Base-by-base conservation (phyloP, 2,797 vertebrate species). In the Nyctibius grandis region DNA sequence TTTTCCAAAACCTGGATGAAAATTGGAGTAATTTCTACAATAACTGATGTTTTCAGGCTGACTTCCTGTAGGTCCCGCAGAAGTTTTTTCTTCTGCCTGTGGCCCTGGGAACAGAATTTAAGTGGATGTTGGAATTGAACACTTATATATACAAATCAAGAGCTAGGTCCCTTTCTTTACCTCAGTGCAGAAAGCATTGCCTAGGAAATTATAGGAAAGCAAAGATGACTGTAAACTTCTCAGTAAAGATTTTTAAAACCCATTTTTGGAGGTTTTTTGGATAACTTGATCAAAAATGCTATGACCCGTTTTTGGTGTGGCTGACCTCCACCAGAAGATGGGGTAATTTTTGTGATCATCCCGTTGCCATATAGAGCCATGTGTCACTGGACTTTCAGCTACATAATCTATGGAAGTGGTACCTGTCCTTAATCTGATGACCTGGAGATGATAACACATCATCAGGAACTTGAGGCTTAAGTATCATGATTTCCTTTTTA, bases 351-450 rank as follows among this genome's bases (percentile, higher is more conserved):
- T 85, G 9, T 51, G 28, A 36, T 68, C 19, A n/a, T 10, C 5
- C 12, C 8, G 4, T 76, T 85, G 38, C 23, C 11, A 18, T 59
- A 9, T 1, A 72, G 7, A 89, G 23, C 42, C 0, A 0, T 0
- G 0, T 45, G 25, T 76, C 38, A 34, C 22, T 2, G 22, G 48
- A 8, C 34, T 77, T 95, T 60, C 57, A 61, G 69, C n/a, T 70
- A 13, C 9, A 4, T 67, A 38, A 26, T 45, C 0, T 1, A 9
- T 63, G 18, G 48, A 82, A 44, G 6, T 29, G 56, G 12, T 60
- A n/a, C 38, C 34, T 64, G 4, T 77, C 16, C 26, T 72, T 60
- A 88, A n/a, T 17, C 4, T 29, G n/a, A 57, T 64, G 48, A 34
- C 29, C 19, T 45, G 48, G 34, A 70, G 33, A 38, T 69, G 34